Evolutionary conservation across 2,888 invertebrate genomes (phyloP), one percentile per base, ranked within the genome.

Genomic region (Cataglyphis altisquamis): DNA sequence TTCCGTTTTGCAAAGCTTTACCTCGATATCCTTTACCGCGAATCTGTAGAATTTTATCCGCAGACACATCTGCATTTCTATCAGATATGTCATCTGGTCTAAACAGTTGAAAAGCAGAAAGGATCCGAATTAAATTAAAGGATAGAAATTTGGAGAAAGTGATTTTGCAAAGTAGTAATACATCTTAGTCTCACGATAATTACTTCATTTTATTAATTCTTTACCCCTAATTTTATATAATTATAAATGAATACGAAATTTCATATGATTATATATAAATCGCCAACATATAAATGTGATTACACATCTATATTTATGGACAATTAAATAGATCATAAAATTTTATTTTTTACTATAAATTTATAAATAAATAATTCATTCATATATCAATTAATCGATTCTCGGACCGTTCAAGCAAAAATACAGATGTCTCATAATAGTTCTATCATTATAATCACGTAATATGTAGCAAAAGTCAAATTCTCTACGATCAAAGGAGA

Each of bases 281-380:
- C 41, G 29, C 12, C 48, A n/a, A 57, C 18, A 18, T 32, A n/a
- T 6, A 36, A 21, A 57, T 18, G 12, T 21, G 6, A 15, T 10
- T 5, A 21, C 32, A 36, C 6, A 21, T 32, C n/a, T 6, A 6
- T 55, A 36, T 70, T 15, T 6, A 4, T 32, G 3, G n/a, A 39
- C 45, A 12, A 68, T 52, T 12, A 0, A 32, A 21, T 6, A 21
- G 32, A 32, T 64, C 29, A 29, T 3, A n/a, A 41, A 18, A 72
- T 39, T 73, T 60, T 52, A 52, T 48, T n/a, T 62, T 15, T n/a
- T n/a, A 62, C 9, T 45, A 25, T 9, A 60, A 60, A 60, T 57
- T 39, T 62, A 0, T 63, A 63, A 63, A 21, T 62, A 3, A 5
- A 55, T 29, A 62, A 62, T 74, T 63, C 21, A 0, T 21, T 4